Conservation (phyloP, 2,888 invertebrate genomes). For the Pseudoips prasinana region DNA sequence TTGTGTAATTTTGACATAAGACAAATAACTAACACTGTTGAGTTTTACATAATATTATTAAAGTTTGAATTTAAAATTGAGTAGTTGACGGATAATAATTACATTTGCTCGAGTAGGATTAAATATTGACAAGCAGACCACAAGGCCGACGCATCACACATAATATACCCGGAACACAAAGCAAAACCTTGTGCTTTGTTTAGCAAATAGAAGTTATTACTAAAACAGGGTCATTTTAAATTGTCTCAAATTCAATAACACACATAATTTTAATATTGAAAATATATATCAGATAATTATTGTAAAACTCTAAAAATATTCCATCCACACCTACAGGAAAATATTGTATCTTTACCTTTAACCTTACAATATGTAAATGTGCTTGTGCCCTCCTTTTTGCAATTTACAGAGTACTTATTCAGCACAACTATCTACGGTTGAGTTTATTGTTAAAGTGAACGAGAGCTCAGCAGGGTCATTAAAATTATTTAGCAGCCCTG, state of each 20-base stretch:
- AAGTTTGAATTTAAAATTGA: no score
- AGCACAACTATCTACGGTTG: slow-evolving; percentile 20
- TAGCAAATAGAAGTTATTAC: slow-evolving; percentile 32
- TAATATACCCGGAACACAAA: slow-evolving; percentile 30
- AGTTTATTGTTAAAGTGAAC: slow-evolving; percentile 24
- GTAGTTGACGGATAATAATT: no score
- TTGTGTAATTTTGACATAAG: no score
- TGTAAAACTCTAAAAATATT: slow-evolving; percentile 6
- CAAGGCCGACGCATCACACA: slow-evolving; percentile 27
- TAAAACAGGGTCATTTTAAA: slow-evolving; percentile 27
- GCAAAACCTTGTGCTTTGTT: slow-evolving; percentile 37
- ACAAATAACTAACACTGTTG: no score
- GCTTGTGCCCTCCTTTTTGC: slow-evolving; percentile 27
- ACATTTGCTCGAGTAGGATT: slow-evolving; percentile 25
- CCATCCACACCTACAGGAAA: slow-evolving; percentile 21
- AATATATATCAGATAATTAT: no score
- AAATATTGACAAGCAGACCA: slow-evolving; percentile 20
- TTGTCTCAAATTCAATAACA: slow-evolving; percentile 23
- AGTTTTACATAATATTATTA: no score
- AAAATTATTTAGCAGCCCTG: slow-evolving; percentile 60
- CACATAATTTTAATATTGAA: no score
- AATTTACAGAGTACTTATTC: slow-evolving; percentile 25
- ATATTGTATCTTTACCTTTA: slow-evolving; percentile 31
- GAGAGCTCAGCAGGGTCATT: slow-evolving; percentile 32
- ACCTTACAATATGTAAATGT: slow-evolving; percentile 34